Evolutionary conservation across 2,113 vertebrate species (phyloP).

Genomic region (Neotoma lepida): DNA sequence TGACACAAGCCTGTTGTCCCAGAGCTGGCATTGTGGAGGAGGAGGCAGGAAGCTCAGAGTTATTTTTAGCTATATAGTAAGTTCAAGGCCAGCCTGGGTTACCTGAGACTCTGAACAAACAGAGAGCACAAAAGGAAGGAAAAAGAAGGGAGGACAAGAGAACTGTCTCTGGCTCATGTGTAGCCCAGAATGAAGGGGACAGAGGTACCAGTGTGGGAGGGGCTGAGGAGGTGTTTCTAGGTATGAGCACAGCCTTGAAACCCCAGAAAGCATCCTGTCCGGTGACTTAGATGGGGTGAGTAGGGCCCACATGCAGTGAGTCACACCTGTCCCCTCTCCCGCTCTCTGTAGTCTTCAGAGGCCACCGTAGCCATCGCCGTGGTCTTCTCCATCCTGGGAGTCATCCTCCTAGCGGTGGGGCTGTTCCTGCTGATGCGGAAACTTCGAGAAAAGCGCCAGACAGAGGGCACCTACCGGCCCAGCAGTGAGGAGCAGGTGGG

Average conservation of each 20-base stretch:
- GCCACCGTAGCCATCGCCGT: conserved; percentile 87
- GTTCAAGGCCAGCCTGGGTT: not conserved
- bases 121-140: not conserved
- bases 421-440: conserved; percentile 84
- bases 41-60: not conserved
- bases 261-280: not conserved
- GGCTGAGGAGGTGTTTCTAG: not conserved
- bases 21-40: not conserved
- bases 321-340: not conserved
- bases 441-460: conserved; percentile 88
- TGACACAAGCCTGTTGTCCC: not conserved
- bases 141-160: not conserved
- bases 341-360: conserved; percentile 3
- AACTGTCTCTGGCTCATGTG: not conserved
- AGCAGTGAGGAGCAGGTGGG: conserved; percentile 89
- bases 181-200: not conserved
- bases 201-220: not conserved
- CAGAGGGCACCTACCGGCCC: conserved; percentile 91
- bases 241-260: not conserved
- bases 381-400: conserved; percentile 87
- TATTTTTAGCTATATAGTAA: not conserved
- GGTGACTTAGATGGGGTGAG: no score
- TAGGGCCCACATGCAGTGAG: not conserved
- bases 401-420: conserved; percentile 81
- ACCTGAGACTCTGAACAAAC: not conserved